Percentiles rank a stretch among this genome's conserved stretches.
These are phyloP conservation scores for Macrotus californicus DNA, from an alignment of 2,113 vertebrate genomes.

Conservation along the genomic window DNA sequence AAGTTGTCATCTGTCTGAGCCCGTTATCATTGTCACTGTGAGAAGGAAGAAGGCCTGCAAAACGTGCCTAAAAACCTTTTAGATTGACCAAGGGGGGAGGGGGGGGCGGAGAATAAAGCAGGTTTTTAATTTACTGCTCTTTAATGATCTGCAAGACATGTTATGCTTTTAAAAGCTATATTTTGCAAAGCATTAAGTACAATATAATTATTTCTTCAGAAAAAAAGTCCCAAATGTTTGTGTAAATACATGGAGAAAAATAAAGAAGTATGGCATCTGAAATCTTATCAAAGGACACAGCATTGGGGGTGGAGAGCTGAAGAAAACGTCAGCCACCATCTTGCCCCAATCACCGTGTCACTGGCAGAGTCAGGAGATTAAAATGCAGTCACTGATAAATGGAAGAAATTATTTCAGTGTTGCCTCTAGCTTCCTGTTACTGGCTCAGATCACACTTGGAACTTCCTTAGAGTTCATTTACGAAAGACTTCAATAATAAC, in stretches of 20 bases:
- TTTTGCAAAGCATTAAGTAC: neutral
- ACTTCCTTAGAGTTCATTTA: neutral
- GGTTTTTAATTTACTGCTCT: neutral
- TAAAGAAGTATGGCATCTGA: neutral
- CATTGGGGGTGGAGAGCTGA: neutral
- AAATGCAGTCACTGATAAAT: neutral
- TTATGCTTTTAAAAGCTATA: neutral
- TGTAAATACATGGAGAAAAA: neutral
- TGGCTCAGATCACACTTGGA: neutral
- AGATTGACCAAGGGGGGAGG: rapidly evolving
- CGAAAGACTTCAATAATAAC: neutral
- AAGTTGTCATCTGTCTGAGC: neutral
- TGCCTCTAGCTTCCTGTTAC: neutral
- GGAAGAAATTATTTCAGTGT: neutral
- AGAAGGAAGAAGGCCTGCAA: neutral
- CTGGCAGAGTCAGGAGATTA: neutral
- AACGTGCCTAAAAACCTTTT: neutral
- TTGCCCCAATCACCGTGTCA: neutral
- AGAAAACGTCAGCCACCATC: neutral
- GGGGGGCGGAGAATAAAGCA: neutral
- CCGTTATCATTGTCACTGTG: neutral
- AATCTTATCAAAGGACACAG: neutral
- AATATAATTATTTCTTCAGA: neutral
- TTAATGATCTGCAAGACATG: neutral
- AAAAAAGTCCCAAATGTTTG: neutral